phyloP scores from a whole-genome alignment of 2,113 vertebrate genomes.

The Leptosomus discolor region DNA sequence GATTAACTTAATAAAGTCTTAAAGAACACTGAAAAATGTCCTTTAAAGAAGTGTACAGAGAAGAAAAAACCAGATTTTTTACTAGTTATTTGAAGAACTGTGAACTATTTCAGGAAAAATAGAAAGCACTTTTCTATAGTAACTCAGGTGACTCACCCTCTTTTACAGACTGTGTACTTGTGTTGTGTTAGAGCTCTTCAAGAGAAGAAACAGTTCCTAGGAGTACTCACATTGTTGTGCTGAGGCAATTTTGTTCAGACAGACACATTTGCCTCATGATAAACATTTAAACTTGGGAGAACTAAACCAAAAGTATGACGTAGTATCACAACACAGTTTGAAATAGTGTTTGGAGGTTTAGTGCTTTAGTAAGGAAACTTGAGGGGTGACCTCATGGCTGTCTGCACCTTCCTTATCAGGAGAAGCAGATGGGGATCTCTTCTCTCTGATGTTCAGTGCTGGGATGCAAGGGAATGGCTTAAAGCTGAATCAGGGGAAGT shows the following conservation, averaged over 20 bases:
- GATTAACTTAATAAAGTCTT: background rate
- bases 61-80: background rate
- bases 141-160: background rate
- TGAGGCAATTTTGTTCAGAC: background rate
- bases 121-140: background rate
- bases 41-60: background rate
- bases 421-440: rapidly evolving
- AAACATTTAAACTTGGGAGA: background rate
- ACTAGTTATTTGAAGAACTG: background rate
- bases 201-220: background rate
- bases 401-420: background rate
- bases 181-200: background rate
- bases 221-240: background rate
- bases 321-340: background rate
- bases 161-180: background rate
- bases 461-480: background rate
- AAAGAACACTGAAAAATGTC: background rate
- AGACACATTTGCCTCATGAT: background rate
- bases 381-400: too few species aligned
- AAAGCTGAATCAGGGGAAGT: background rate
- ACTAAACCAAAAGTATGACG: background rate
- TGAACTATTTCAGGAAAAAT: background rate
- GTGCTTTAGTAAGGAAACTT: background rate
- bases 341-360: background rate
- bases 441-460: rapidly evolving